Conservation (phyloP, 2,113 vertebrate species). For the Nothobranchius kuhntae region DNA sequence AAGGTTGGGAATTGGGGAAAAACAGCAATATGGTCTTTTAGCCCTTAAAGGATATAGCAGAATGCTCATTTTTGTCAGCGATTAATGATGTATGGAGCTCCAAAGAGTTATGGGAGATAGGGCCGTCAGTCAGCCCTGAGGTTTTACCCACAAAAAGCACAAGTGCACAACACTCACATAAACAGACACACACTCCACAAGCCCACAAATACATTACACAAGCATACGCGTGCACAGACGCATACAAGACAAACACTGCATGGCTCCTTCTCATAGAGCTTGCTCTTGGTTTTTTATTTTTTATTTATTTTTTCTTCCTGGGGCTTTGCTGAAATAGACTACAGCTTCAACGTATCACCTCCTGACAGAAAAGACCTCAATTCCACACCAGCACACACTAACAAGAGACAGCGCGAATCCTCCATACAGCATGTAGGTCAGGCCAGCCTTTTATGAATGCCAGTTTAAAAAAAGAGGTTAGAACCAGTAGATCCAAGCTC, state of each 20-base stretch:
- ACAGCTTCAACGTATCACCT: slow-evolving; percentile 63
- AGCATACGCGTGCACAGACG: slow-evolving; percentile 26
- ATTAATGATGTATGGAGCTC: slow-evolving; percentile 68
- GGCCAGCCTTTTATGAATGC: slow-evolving; percentile 62
- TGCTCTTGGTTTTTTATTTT: slow-evolving; percentile 13
- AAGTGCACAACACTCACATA: background rate
- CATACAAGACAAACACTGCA: slow-evolving; percentile 13
- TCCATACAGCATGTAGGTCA: slow-evolving; percentile 72
- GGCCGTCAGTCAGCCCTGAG: slow-evolving; percentile 51
- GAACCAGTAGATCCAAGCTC: slow-evolving; percentile 51
- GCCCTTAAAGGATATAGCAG: slow-evolving; percentile 47
- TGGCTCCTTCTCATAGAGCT: slow-evolving; percentile 35
- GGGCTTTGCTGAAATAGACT: slow-evolving; percentile 61
- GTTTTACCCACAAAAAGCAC: slow-evolving; percentile 1
- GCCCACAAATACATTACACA: slow-evolving; percentile 14
- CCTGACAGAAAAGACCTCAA: slow-evolving; percentile 71
- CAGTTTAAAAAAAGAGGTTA: slow-evolving; percentile 63
- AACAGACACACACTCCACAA: background rate
- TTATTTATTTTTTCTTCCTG: slow-evolving; percentile 27
- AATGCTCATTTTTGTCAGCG: slow-evolving; percentile 60
- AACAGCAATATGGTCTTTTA: slow-evolving; percentile 27
- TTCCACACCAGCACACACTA: slow-evolving; percentile 68
- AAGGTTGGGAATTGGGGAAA: slow-evolving; percentile 5
- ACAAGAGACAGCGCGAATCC: slow-evolving; percentile 61
- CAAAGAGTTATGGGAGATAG: slow-evolving; percentile 52